These are phyloP conservation scores for Amblyopsis rosae DNA, from an alignment of 2,113 vertebrate genomes.

Conservation along the genomic window DNA sequence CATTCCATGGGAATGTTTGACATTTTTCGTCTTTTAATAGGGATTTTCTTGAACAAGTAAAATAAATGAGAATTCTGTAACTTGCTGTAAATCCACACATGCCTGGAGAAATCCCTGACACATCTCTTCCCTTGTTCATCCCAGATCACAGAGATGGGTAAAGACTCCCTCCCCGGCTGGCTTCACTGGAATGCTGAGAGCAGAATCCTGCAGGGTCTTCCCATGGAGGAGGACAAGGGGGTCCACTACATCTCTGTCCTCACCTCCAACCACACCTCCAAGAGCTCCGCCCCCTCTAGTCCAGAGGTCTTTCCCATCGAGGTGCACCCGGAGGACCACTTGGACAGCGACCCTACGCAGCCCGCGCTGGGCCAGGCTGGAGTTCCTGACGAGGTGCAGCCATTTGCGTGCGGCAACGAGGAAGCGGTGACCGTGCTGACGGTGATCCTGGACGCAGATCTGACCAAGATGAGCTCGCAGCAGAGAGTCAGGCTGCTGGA, in stretches of 20 bases:
- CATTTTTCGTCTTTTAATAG: too few relatives aligned
- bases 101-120: neutral
- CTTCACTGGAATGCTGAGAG: slow-evolving; percentile 85
- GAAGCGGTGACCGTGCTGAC: slow-evolving; percentile 92
- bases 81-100: too few relatives aligned
- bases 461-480: slow-evolving; percentile 93
- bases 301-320: slow-evolving; percentile 91
- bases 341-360: slow-evolving; percentile 79
- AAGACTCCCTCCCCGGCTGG: slow-evolving; percentile 88
- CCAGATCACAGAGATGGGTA: slow-evolving; percentile 87
- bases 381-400: slow-evolving; percentile 58
- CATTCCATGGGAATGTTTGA: too few relatives aligned
- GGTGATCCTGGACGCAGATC: slow-evolving; percentile 93
- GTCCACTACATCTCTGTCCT: slow-evolving; percentile 90
- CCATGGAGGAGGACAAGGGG: slow-evolving; percentile 90
- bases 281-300: slow-evolving; percentile 43
- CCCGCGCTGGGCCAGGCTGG: slow-evolving; percentile 65
- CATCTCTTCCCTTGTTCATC: slow-evolving; percentile 11
- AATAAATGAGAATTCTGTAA: too few relatives aligned
- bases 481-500: slow-evolving; percentile 87
- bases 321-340: slow-evolving; percentile 92
- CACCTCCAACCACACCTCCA: slow-evolving; percentile 77
- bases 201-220: slow-evolving; percentile 85
- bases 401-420: slow-evolving; percentile 81
- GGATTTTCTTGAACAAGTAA: too few relatives aligned